Conservation (phyloP, 2,797 vertebrate genomes). For the Poecile montanus region DNA sequence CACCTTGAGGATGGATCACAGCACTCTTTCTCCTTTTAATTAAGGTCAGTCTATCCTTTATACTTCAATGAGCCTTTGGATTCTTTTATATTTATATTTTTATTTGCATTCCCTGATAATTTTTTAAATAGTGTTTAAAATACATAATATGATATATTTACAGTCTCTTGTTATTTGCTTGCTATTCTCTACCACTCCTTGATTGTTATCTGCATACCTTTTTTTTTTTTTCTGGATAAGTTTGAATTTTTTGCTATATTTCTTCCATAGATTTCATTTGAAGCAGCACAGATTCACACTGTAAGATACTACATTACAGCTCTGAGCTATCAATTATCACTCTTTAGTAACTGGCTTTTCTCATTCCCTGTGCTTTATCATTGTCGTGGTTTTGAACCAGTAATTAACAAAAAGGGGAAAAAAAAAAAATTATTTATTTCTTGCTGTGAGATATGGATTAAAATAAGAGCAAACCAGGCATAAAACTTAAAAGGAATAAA, state of each 20-base stretch:
- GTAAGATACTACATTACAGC: background rate
- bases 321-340: background rate
- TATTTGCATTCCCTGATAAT: background rate
- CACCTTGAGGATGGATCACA: rapidly evolving
- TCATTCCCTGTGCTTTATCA: background rate
- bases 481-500: no score
- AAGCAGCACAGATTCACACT: background rate
- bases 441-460: no score
- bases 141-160: background rate
- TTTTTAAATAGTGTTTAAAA: background rate
- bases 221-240: background rate
- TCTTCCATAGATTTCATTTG: background rate
- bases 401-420: no score
- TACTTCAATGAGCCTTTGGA: background rate
- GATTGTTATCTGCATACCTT: rapidly evolving
- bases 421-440: no score
- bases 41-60: background rate
- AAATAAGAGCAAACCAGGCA: no score
- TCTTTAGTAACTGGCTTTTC: background rate
- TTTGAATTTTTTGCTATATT: background rate
- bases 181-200: background rate
- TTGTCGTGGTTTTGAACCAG: no score
- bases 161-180: background rate
- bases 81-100: background rate
- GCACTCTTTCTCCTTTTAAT: background rate